Base-by-base conservation (phyloP, 2,113 vertebrate genomes). In the Naja naja region DNA sequence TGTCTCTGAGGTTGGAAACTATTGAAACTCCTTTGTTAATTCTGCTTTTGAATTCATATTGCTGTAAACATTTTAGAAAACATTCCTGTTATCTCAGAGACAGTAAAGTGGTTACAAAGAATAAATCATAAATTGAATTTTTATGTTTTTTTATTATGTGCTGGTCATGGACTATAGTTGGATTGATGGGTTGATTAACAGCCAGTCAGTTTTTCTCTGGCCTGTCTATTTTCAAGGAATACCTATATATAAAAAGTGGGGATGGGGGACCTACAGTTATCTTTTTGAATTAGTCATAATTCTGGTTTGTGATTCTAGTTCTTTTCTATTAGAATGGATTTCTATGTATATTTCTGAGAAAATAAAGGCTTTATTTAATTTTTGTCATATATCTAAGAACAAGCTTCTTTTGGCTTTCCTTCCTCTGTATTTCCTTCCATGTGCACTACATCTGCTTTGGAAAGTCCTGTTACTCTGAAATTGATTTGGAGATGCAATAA, bases 101-200 rank as follows among this genome's bases (percentile, higher is more conserved):
- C 11, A 1, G 69, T 18, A 90, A 91, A 90, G 89, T 23, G 87
- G 43, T 5, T n/a, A 23, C 8, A 27, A 25, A 7, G 45, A 85
- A 3, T 25, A 43, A 55, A 88, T 92, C 85, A 93, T 89, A 93
- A 69, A 27, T 52, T 12, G 93, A 88, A 54, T 49, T 95, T 60
- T 25, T 23, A 14, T 74, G 20, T 81, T 81, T 39, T 39, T 81
- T 81, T 20, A 81, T 20, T 39, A 39, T 34, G 16, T 39, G 16
- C 69, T 39, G n/a, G 16, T 81, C 69, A 81, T 81, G 69, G 34
- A 22, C 34, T 39, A 39, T 81, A 81, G 20, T 39, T 81, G 16
- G 14, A 81, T 39, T 81, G 69, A 39, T 39, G 16, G 16, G 16
- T 1, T 81, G 34, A 20, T 20, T 81, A 39, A 39, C 20, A 7